Base-by-base conservation (phyloP, 2,888 invertebrate species). In the Nomada ruficornis region DNA sequence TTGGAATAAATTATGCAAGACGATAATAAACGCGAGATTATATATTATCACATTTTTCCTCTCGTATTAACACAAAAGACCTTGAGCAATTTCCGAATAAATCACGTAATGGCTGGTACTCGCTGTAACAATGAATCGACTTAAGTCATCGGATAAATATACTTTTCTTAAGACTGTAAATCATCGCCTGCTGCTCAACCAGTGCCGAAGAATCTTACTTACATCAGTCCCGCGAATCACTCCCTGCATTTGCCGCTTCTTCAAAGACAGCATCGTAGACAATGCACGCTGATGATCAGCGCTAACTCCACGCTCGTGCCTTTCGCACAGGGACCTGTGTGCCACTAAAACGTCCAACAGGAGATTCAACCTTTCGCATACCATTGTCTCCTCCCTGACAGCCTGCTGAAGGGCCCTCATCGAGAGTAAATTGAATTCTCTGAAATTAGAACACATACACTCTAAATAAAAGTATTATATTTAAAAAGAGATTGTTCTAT, bases 241-340 rank as follows among this genome's bases (percentile, higher is more conserved):
- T 1, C 96, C 96, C 89, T 96, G 96, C 90, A 96, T 95, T 90
- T 95, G 95, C 65, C 95, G 93, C 86, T 95, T 96, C 88, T 96
- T 96, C 70, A 96, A 92, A 2, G 95, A 94, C 52, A 96, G 89
- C 95, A 96, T 95, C 85, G 96, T 96, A 2, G 95, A 95, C 10
- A 96, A 91, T 0, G 96, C 96, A 47, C 94, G 94, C 84, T 96
- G 95, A 91, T 96, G 96, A 90, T 96, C 96, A 23, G 95, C 95
- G 23, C 95, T 95, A 2, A 96, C 95, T 5, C 96, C 96, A 72
- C 95, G 94, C 86, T 96, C 96, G 79, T 96, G 94, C 77, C 96
- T 94, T 88, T 96, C 96, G 86, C 96, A 96, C 26, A 96, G 90
- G 82, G 95, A 95, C 85, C 94, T 94, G 85, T 95, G 95, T 1